Percentiles rank a stretch among this genome's conserved stretches.
Conservation (phyloP, 2,113 vertebrate species). For the Piaya cayana region DNA sequence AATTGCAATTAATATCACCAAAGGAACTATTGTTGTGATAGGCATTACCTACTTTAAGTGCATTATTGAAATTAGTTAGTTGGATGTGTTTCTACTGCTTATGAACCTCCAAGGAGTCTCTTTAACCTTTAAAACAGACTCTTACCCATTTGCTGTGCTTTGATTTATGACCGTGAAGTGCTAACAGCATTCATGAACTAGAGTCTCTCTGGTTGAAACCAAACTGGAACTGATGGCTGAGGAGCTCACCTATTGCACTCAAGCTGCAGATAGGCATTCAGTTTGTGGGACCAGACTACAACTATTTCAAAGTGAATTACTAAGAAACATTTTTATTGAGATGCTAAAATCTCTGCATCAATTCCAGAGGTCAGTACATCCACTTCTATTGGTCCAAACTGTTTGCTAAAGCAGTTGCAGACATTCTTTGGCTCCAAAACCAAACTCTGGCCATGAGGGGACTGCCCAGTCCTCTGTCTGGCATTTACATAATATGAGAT, state of each 20-base stretch:
- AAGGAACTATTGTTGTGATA: not conserved
- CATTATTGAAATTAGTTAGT: not conserved
- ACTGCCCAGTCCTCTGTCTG: accelerated
- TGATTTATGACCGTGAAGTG: not conserved
- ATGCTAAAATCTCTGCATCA: not conserved
- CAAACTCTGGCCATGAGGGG: not conserved
- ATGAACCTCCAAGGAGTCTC: not conserved
- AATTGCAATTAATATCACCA: slow-evolving; percentile 4
- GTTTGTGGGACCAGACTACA: not conserved
- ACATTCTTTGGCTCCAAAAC: not conserved
- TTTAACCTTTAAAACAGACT: not conserved
- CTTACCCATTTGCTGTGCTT: not conserved
- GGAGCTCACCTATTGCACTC: not conserved
- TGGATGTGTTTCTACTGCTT: not conserved
- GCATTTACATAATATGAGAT: not conserved
- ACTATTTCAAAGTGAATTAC: not conserved
- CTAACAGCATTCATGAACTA: not conserved
- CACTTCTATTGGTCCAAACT: not conserved
- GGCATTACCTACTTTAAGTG: not conserved
- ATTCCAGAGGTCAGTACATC: not conserved
- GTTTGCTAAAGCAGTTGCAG: not conserved
- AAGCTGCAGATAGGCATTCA: not conserved
- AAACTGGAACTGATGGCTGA: not conserved
- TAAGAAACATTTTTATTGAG: not conserved
- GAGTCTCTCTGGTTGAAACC: not conserved